Percentiles rank a stretch among this genome's conserved stretches.
phyloP scores from a whole-genome alignment of 2,113 vertebrate genomes.

The Arenaria interpres region DNA sequence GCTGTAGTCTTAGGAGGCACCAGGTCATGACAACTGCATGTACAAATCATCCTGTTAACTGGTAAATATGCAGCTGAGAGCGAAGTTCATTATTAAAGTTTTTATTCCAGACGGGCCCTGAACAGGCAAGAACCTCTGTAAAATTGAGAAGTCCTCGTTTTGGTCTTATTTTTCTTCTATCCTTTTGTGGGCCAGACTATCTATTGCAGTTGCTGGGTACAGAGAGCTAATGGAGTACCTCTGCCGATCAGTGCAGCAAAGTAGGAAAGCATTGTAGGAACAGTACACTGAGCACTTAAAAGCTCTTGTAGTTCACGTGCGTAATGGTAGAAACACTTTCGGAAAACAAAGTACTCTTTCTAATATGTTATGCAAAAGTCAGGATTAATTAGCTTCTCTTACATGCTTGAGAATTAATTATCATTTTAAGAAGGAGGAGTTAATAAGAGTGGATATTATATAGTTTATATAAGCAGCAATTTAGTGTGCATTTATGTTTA shows the following conservation, averaged over 20 bases:
- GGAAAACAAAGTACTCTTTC: conserved; percentile 35
- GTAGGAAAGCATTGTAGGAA: not conserved
- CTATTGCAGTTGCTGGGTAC: not conserved
- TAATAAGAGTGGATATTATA: conserved; percentile 11
- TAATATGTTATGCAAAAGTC: conserved; percentile 28
- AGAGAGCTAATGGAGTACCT: not conserved
- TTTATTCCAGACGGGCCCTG: not conserved
- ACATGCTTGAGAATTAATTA: conserved; percentile 42
- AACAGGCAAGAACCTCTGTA: not conserved
- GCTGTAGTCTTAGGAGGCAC: not conserved
- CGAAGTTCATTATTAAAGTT: not conserved
- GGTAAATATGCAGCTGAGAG: not conserved
- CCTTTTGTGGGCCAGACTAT: not conserved
- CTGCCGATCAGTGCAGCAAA: not conserved
- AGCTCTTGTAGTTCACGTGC: not conserved
- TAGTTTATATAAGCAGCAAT: conserved; percentile 53
- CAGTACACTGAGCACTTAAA: not conserved
- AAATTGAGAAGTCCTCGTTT: not conserved
- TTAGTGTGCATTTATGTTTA: conserved; percentile 37
- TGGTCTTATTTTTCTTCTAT: too few relatives aligned
- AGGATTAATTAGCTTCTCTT: conserved; percentile 34
- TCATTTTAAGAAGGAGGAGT: conserved; percentile 16
- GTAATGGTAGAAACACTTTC: not conserved
- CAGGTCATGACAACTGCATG: not conserved
- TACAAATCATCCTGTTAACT: not conserved